Evolutionary conservation across 1,140 invertebrate genomes (phyloP).

Genomic region (Nebria ingens): DNA sequence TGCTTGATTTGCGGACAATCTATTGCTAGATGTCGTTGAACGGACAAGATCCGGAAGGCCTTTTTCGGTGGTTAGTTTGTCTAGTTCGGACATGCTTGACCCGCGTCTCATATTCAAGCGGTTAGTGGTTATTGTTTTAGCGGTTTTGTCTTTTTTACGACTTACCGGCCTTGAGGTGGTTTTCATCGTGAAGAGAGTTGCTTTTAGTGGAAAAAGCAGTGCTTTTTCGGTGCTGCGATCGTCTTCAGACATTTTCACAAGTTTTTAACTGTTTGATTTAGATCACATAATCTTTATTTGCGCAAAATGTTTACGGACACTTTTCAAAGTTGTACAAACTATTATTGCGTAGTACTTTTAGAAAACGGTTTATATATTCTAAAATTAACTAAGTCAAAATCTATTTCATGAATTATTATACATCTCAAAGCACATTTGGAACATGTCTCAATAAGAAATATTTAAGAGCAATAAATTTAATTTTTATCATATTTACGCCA

Average conservation of each 20-base stretch:
- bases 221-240: constrained; percentile 44
- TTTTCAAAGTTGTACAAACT: no score
- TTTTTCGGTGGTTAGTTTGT: constrained; percentile 40
- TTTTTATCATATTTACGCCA: no score
- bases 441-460: no score
- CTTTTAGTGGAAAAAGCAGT: constrained; percentile 47
- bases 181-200: constrained; percentile 46
- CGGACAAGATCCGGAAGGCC: constrained; percentile 37
- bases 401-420: no score
- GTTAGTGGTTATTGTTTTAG: constrained; percentile 10
- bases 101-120: constrained; percentile 49
- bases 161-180: constrained; percentile 31
- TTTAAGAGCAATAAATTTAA: no score
- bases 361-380: no score
- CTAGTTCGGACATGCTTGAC: constrained; percentile 60
- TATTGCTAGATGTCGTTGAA: constrained; percentile 36
- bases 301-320: no score
- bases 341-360: no score
- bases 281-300: no score
- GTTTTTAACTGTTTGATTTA: no score
- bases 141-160: constrained; percentile 18
- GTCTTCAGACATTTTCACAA: constrained; percentile 12
- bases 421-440: no score
- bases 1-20: constrained; percentile 27
- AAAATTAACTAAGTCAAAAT: no score